phyloP scores from a whole-genome alignment of 2,888 invertebrate genomes.

The Pteria penguin region DNA sequence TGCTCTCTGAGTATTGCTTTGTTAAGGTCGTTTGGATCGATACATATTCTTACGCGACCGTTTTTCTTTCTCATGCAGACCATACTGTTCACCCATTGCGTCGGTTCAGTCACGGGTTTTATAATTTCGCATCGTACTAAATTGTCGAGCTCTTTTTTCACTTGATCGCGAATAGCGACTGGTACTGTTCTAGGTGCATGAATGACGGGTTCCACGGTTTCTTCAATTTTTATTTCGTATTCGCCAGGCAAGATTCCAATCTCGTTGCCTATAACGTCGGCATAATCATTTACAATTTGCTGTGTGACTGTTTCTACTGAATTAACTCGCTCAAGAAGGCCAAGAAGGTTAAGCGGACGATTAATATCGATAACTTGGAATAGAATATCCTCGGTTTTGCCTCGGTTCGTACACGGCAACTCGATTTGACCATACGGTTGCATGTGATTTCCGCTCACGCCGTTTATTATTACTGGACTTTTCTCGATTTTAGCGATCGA shows the following conservation, averaged over 20 bases:
- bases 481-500: constrained; percentile 8
- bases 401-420: constrained; percentile 34
- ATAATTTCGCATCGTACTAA: constrained; percentile 16
- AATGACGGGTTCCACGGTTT: constrained; percentile 23
- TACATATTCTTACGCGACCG: constrained; percentile 19
- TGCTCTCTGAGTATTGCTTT: constrained; percentile 40
- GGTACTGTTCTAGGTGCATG: constrained; percentile 39
- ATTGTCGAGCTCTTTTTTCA: constrained; percentile 34
- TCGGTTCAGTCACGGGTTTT: constrained; percentile 21
- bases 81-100: constrained; percentile 39
- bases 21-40: constrained; percentile 37
- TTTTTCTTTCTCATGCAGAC: constrained; percentile 30
- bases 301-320: constrained; percentile 8
- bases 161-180: constrained; percentile 31
- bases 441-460: constrained; percentile 6
- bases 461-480: constrained; percentile 26
- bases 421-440: constrained; percentile 25
- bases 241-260: constrained; percentile 42
- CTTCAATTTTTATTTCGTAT: constrained; percentile 42
- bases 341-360: constrained; percentile 27
- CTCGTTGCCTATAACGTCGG: constrained; percentile 34
- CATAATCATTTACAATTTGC: constrained; percentile 7
- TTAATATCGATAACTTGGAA: constrained; percentile 35
- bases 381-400: not conserved
- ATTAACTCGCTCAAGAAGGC: constrained; percentile 33